A percentile compares a stretch with the other conserved stretches of the same genome.
Evolutionary conservation across 2,888 invertebrate genomes (phyloP).

Genomic region (Zonitis immaculata): DNA sequence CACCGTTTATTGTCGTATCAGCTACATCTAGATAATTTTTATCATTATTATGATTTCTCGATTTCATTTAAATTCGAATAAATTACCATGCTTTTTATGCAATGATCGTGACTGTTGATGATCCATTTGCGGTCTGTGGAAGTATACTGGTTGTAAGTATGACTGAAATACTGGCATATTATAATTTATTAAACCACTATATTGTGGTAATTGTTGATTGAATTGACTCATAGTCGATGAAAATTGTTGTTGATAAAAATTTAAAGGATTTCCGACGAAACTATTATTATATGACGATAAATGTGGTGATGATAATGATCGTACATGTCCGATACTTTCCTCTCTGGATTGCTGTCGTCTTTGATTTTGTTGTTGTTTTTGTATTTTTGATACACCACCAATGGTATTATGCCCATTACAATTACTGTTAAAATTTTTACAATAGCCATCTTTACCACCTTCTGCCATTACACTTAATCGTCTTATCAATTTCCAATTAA

Average conservation of each 20-base stretch:
- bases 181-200: not conserved
- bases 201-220: not conserved
- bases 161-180: not conserved
- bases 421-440: not conserved
- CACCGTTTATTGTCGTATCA: not conserved
- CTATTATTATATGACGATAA: not conserved
- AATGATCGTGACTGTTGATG: conserved; percentile 5
- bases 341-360: conserved; percentile 1
- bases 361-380: conserved; percentile 6
- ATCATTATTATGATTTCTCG: not conserved
- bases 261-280: not conserved
- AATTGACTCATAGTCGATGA: no score
- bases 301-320: conserved; percentile 10
- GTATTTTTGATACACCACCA: conserved; percentile 10
- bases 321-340: conserved; percentile 12
- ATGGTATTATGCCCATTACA: not conserved
- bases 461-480: not conserved
- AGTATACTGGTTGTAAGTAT: conserved; percentile 1
- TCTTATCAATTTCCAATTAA: not conserved
- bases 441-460: not conserved
- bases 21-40: not conserved
- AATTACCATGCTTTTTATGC: not conserved
- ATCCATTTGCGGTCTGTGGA: conserved; percentile 14
- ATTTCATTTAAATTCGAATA: not conserved
- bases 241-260: not conserved